These are phyloP conservation scores for Hipparchia semele DNA, from an alignment of 2,888 invertebrate genomes.

Conservation along the genomic window DNA sequence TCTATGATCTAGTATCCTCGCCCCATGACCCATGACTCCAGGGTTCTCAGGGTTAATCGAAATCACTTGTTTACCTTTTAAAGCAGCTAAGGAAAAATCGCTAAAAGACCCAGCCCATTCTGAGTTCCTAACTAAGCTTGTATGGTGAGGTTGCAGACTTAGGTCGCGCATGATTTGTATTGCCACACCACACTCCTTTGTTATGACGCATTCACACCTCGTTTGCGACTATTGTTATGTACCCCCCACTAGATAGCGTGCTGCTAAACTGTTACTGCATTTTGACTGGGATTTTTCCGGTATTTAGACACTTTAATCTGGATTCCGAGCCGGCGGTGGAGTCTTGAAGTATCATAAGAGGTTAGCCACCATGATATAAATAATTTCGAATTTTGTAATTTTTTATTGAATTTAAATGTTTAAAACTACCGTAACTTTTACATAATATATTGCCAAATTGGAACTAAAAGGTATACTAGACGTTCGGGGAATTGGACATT, in stretches of 20 bases:
- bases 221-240: constrained; percentile 68
- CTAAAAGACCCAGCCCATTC: not conserved
- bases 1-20: no score
- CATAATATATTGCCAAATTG: no score
- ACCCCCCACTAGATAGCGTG: constrained; percentile 14
- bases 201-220: constrained; percentile 43
- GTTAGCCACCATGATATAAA: no score
- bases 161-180: constrained; percentile 38
- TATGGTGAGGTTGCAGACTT: constrained; percentile 18
- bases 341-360: no score
- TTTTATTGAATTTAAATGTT: not conserved
- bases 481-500: no score
- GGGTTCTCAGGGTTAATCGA: no score
- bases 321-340: no score
- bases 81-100: not conserved
- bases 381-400: no score
- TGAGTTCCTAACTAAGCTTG: not conserved
- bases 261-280: constrained; percentile 6
- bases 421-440: not conserved
- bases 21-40: no score
- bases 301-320: not conserved
- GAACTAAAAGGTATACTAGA: no score
- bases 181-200: constrained; percentile 36
- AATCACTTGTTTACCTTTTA: no score
- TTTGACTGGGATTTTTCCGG: constrained; percentile 7